These are phyloP conservation scores for Amblyjoppa proteus DNA, from an alignment of 2,888 invertebrate species.

Conservation along the genomic window DNA sequence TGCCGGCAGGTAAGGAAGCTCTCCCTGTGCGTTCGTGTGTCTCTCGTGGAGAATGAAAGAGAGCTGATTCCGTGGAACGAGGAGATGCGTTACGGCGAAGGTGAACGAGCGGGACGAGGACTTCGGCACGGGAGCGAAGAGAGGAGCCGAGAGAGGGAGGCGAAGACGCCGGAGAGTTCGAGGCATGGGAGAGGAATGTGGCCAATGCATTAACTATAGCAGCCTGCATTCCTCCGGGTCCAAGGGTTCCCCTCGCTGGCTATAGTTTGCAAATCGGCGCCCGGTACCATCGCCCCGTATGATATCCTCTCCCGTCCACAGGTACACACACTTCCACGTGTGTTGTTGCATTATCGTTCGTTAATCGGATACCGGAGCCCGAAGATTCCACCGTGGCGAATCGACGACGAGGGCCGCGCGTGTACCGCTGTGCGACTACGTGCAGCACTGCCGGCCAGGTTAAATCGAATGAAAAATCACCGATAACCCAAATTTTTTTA, in stretches of 20 bases:
- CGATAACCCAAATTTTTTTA: not conserved
- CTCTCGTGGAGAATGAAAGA: slow-evolving; percentile 36
- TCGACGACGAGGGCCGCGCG: not conserved
- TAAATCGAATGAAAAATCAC: not conserved
- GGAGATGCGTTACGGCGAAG: slow-evolving; percentile 55
- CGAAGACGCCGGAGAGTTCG: slow-evolving; percentile 73
- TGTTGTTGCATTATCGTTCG: slow-evolving; percentile 65
- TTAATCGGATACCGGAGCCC: slow-evolving; percentile 61
- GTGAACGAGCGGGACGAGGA: slow-evolving; percentile 45
- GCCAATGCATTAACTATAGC: slow-evolving; percentile 84
- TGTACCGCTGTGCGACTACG: not conserved
- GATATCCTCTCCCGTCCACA: slow-evolving; percentile 35
- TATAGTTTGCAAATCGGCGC: slow-evolving; percentile 80
- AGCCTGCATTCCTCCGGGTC: slow-evolving; percentile 78
- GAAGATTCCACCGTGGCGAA: slow-evolving; percentile 41
- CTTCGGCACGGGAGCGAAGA: slow-evolving; percentile 10
- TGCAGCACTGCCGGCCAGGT: not conserved
- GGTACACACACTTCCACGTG: slow-evolving; percentile 41
- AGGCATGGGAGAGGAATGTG: slow-evolving; percentile 84
- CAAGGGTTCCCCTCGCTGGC: slow-evolving; percentile 67
- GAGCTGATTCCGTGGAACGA: slow-evolving; percentile 25
- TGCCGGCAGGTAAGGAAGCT: slow-evolving; percentile 16
- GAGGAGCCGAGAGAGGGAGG: not conserved
- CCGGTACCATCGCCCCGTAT: slow-evolving; percentile 44
- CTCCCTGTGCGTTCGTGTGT: not conserved